Evolutionary conservation across 2,888 invertebrate species (phyloP).

Genomic region (Megaustenia siamemsis): DNA sequence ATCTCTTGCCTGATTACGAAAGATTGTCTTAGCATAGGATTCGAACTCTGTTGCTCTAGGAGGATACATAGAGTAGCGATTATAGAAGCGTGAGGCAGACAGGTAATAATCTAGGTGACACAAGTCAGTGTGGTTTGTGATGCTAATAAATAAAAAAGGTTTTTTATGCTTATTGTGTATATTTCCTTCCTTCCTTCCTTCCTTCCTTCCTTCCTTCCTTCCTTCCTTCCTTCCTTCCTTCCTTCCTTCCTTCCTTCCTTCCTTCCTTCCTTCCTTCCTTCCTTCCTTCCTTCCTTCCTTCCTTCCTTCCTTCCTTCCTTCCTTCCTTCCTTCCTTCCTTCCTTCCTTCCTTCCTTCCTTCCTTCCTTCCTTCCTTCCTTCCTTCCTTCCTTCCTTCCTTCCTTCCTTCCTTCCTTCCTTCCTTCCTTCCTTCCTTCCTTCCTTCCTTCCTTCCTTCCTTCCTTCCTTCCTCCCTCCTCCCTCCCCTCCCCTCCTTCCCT

Average conservation of each 20-base stretch:
- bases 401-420: not conserved
- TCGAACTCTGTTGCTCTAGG: too few relatives aligned
- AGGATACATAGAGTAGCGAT: too few relatives aligned
- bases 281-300: not conserved
- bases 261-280: not conserved
- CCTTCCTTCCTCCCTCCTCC: constrained; percentile 10
- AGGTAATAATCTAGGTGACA: too few relatives aligned
- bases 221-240: not conserved
- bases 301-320: not conserved
- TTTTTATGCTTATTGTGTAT: too few relatives aligned
- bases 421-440: not conserved
- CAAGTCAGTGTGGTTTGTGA: too few relatives aligned
- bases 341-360: not conserved
- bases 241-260: not conserved
- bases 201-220: not conserved
- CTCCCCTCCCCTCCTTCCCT: not conserved
- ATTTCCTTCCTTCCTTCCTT: not conserved
- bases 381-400: not conserved
- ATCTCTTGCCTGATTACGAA: too few relatives aligned
- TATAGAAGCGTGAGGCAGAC: too few relatives aligned
- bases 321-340: not conserved
- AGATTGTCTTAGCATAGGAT: too few relatives aligned
- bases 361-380: not conserved
- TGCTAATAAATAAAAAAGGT: too few relatives aligned
- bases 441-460: constrained; percentile 2